Evolutionary conservation across 2,888 invertebrate genomes (phyloP).

Genomic region (Schrankia costaestrigalis): DNA sequence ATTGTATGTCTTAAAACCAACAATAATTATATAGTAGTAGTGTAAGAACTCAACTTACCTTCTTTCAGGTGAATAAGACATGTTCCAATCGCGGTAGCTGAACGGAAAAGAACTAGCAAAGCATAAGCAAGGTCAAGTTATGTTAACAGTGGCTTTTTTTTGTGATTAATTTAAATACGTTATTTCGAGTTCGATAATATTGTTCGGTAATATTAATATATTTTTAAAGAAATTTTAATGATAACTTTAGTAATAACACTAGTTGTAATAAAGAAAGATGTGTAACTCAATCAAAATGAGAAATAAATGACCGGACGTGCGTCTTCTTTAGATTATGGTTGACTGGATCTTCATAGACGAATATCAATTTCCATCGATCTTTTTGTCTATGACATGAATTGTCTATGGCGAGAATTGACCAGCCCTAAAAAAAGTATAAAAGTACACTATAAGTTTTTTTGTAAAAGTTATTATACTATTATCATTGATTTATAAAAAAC

Average conservation of each 20-base stretch:
- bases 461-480: no score
- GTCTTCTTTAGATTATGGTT: constrained; percentile 40
- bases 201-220: constrained; percentile 40
- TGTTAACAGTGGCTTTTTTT: constrained; percentile 70
- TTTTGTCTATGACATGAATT: constrained; percentile 12
- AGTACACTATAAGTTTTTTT: no score
- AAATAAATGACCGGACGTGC: constrained; percentile 66
- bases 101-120: constrained; percentile 87
- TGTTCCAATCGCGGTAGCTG: constrained; percentile 89
- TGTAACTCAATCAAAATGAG: constrained; percentile 51
- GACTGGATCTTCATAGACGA: constrained; percentile 5
- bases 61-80: constrained; percentile 90
- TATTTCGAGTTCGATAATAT: constrained; percentile 9
- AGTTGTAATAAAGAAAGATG: constrained; percentile 37
- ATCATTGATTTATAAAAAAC: no score
- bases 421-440: not conserved
- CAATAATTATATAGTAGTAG: constrained; percentile 31
- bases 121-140: constrained; percentile 81
- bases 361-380: constrained; percentile 13
- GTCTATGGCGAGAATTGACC: not conserved
- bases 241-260: constrained; percentile 29
- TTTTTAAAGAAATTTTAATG: constrained; percentile 48
- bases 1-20: constrained; percentile 28
- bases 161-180: constrained; percentile 28
- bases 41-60: constrained; percentile 83